These are phyloP conservation scores for Glaucopsyche alexis DNA, from an alignment of 2,888 invertebrate genomes.

Conservation along the genomic window DNA sequence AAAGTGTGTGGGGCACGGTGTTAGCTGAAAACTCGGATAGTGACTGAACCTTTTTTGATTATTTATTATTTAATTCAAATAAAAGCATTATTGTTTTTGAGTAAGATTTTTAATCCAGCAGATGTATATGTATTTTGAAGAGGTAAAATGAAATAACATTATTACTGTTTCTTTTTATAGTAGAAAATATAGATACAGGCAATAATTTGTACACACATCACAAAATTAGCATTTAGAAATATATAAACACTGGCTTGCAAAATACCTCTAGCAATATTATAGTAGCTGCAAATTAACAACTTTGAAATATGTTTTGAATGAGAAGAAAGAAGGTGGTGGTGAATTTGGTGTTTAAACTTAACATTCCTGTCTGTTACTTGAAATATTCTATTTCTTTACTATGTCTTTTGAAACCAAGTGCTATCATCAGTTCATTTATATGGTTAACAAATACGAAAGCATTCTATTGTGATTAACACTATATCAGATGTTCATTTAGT, in stretches of 20 bases:
- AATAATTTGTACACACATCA: slow-evolving; percentile 72
- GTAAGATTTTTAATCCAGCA: slow-evolving; percentile 29
- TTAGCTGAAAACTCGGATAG: slow-evolving; percentile 87
- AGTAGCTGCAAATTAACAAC: slow-evolving; percentile 15
- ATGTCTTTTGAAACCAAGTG: background rate
- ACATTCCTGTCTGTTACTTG: background rate
- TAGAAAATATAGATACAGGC: slow-evolving; percentile 77
- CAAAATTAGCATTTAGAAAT: slow-evolving; percentile 56
- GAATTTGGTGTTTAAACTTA: background rate
- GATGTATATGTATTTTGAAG: slow-evolving; percentile 33
- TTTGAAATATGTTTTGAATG: slow-evolving; percentile 12
- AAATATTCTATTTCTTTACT: background rate
- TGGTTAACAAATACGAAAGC: slow-evolving; percentile 3
- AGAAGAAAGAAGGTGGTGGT: background rate
- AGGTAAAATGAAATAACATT: slow-evolving; percentile 61
- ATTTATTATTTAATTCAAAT: slow-evolving; percentile 29
- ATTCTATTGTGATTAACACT: slow-evolving; percentile 12
- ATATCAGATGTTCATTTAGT: slow-evolving; percentile 2
- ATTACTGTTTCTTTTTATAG: slow-evolving; percentile 78
- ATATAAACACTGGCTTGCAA: slow-evolving; percentile 31
- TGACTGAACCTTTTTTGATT: slow-evolving; percentile 53
- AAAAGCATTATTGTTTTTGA: slow-evolving; percentile 28
- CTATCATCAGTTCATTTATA: background rate
- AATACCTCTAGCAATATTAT: slow-evolving; percentile 27
- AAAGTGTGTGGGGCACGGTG: slow-evolving; percentile 78